phyloP scores from a whole-genome alignment of 2,113 vertebrate species.

The Cyanoramphus novaezelandiae region DNA sequence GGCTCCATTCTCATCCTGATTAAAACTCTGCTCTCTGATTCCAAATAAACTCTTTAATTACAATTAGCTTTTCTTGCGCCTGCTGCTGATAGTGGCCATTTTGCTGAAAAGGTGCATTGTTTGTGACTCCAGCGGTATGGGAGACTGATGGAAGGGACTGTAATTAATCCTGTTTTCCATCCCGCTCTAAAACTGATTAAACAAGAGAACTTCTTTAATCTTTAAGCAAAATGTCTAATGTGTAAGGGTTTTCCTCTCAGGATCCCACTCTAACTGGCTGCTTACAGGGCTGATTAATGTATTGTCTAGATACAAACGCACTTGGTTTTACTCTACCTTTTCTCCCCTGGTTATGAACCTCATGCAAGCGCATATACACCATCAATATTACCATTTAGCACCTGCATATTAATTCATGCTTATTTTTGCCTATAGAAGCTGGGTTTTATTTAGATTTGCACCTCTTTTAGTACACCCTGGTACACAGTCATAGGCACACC shows the following conservation, averaged over 20 bases:
- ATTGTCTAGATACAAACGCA: not conserved
- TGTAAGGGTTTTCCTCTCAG: constrained; percentile 33
- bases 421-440: not conserved
- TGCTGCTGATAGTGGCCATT: constrained; percentile 47
- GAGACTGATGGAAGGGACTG: not conserved
- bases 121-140: not conserved
- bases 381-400: not conserved
- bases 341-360: not conserved
- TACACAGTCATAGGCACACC: not conserved
- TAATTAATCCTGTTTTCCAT: constrained; percentile 61
- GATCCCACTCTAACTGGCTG: not conserved
- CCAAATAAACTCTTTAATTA: constrained; percentile 66
- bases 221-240: constrained; percentile 36
- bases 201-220: constrained; percentile 27
- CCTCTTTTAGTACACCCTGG: not conserved
- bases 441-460: not conserved
- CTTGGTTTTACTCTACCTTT: not conserved
- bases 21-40: constrained; percentile 48
- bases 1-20: constrained; percentile 29
- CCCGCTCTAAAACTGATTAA: constrained; percentile 61
- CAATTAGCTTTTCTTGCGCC: constrained; percentile 4
- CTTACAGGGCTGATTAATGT: constrained; percentile 32
- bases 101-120: not conserved
- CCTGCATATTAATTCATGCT: not conserved
- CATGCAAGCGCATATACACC: not conserved